Evolutionary conservation across 2,888 invertebrate species (phyloP).

Genomic region (Taenaris catops): DNA sequence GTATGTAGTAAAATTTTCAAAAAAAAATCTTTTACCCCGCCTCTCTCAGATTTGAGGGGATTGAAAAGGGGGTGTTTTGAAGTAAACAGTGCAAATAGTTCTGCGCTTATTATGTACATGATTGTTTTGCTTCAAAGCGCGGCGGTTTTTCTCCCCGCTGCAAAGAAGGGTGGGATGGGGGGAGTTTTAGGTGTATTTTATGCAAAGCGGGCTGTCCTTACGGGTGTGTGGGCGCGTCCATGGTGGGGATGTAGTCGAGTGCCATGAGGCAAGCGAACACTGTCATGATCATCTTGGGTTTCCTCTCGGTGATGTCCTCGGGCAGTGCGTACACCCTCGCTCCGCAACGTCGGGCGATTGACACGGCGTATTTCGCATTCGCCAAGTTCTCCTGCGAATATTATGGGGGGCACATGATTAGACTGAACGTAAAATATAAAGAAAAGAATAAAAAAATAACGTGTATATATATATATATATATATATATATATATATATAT

Average conservation of each 20-base stretch:
- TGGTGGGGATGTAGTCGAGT: constrained; percentile 94
- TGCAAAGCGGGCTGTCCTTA: constrained; percentile 36
- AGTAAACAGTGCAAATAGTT: too few species aligned
- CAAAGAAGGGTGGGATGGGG: neutral
- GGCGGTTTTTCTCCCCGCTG: neutral
- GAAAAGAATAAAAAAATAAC: too few species aligned
- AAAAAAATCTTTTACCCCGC: too few species aligned
- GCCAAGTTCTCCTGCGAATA: constrained; percentile 91
- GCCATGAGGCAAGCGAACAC: constrained; percentile 99
- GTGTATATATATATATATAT: too few species aligned
- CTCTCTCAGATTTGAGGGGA: too few species aligned
- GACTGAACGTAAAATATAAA: too few species aligned
- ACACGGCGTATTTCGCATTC: constrained; percentile 99
- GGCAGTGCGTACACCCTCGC: constrained; percentile 98
- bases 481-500: too few species aligned
- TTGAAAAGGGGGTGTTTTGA: too few species aligned
- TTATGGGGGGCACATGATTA: too few species aligned
- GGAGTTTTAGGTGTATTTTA: too few species aligned
- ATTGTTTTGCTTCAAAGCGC: neutral
- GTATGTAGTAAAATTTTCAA: too few species aligned
- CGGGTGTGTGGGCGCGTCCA: constrained; percentile 81
- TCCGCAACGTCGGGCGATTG: constrained; percentile 98
- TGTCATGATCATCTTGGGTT: constrained; percentile 99
- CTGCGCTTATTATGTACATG: too few species aligned
- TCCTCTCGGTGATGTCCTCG: constrained; percentile 98